Conservation (phyloP, 64 coral and sea anemone species). For the Orbicella faveolata region DNA sequence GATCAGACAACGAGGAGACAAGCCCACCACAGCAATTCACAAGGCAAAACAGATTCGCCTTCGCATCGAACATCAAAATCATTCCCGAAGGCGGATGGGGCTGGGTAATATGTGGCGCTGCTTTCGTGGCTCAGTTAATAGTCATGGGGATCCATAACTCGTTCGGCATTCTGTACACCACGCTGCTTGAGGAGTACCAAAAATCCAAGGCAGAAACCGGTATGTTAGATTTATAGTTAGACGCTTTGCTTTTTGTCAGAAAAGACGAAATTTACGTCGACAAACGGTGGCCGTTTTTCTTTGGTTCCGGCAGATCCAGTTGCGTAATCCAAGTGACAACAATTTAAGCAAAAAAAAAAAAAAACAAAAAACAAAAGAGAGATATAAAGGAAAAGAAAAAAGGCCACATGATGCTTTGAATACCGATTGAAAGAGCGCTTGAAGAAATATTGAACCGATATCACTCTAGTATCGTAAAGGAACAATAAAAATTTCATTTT, state of each 20-base stretch:
- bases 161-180: conserved; percentile 51
- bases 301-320: too few species aligned
- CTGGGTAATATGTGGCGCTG: conserved; percentile 46
- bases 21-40: not conserved
- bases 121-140: conserved; percentile 39
- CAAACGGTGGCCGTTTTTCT: not conserved
- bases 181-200: conserved; percentile 43
- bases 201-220: conserved; percentile 59
- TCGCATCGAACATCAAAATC: conserved; percentile 14
- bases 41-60: not conserved
- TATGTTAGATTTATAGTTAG: not conserved
- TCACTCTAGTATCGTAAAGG: too few species aligned
- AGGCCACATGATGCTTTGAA: too few species aligned
- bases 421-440: too few species aligned
- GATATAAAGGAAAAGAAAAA: too few species aligned
- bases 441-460: too few species aligned
- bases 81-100: conserved; percentile 65
- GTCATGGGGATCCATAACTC: conserved; percentile 62
- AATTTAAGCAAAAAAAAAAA: too few species aligned
- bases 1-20: not conserved
- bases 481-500: too few species aligned
- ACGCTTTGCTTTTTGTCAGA: not conserved
- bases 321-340: too few species aligned
- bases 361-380: too few species aligned
- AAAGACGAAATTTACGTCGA: not conserved